Conservation (phyloP, 2,797 vertebrate species). For the Mycteria americana region DNA sequence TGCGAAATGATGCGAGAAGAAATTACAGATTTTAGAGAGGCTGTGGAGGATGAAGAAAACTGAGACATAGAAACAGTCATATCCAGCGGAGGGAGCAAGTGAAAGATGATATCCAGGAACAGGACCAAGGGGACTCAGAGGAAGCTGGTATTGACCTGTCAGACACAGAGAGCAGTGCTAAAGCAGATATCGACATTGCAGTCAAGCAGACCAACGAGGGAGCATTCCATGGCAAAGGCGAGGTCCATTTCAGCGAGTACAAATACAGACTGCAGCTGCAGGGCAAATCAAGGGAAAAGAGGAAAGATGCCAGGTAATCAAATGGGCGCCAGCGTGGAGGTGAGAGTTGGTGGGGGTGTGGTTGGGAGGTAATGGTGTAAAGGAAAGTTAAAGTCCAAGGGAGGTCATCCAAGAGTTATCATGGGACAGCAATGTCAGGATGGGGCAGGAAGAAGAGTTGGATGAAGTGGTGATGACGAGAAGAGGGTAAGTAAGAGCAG, state of each 20-base stretch:
- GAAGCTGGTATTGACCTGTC: neutral
- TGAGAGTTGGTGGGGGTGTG: neutral
- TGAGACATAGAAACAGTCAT: neutral
- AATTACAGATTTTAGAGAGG: neutral
- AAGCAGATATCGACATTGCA: fast-evolving
- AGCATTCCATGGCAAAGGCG: neutral
- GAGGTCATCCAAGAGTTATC: neutral
- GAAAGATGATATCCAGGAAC: neutral
- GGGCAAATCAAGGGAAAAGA: neutral
- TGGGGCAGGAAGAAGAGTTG: neutral
- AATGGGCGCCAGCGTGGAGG: neutral
- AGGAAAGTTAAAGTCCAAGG: neutral
- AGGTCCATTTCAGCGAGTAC: neutral
- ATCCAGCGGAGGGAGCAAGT: neutral
- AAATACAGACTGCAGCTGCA: neutral
- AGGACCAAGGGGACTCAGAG: neutral
- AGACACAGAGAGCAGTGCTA: neutral
- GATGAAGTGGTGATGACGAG: neutral
- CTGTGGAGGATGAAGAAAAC: neutral
- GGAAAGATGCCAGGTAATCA: neutral
- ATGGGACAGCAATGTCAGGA: neutral
- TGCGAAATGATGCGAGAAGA: neutral
- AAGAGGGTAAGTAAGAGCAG: neutral
- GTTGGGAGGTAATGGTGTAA: neutral
- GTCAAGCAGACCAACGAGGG: neutral